Evolutionary conservation across 2,888 invertebrate species (phyloP).

Genomic region (Xestobium rufovillosum): DNA sequence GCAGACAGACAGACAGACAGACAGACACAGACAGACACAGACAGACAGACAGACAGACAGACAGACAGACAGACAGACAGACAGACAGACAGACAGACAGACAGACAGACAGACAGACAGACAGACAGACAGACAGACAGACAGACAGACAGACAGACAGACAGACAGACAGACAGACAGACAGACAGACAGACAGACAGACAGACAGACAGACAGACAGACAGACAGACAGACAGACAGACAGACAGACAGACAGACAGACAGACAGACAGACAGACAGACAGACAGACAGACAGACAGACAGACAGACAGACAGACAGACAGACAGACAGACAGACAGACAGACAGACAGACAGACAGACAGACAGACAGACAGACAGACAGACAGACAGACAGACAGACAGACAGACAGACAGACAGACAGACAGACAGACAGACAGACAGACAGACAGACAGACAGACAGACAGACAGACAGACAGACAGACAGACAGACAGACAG

Average conservation of each 20-base stretch:
- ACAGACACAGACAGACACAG: slow-evolving; percentile 8
- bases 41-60: slow-evolving; percentile 8
- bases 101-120: slow-evolving; percentile 7
- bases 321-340: slow-evolving; percentile 21
- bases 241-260: slow-evolving; percentile 15
- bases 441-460: slow-evolving; percentile 22
- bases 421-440: slow-evolving; percentile 23
- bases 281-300: slow-evolving; percentile 22
- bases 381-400: slow-evolving; percentile 23
- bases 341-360: slow-evolving; percentile 23
- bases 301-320: slow-evolving; percentile 22
- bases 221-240: slow-evolving; percentile 8
- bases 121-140: slow-evolving; percentile 8
- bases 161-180: slow-evolving; percentile 8
- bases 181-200: slow-evolving; percentile 8
- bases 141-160: slow-evolving; percentile 8
- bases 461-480: slow-evolving; percentile 16
- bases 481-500: slow-evolving; percentile 4
- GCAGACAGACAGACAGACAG: slow-evolving; percentile 6
- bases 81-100: slow-evolving; percentile 8
- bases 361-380: slow-evolving; percentile 37
- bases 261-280: slow-evolving; percentile 22
- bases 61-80: slow-evolving; percentile 8
- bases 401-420: slow-evolving; percentile 23
- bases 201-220: slow-evolving; percentile 8